Conservation (phyloP, 1,140 invertebrate genomes). For the Drosophila subobscura region DNA sequence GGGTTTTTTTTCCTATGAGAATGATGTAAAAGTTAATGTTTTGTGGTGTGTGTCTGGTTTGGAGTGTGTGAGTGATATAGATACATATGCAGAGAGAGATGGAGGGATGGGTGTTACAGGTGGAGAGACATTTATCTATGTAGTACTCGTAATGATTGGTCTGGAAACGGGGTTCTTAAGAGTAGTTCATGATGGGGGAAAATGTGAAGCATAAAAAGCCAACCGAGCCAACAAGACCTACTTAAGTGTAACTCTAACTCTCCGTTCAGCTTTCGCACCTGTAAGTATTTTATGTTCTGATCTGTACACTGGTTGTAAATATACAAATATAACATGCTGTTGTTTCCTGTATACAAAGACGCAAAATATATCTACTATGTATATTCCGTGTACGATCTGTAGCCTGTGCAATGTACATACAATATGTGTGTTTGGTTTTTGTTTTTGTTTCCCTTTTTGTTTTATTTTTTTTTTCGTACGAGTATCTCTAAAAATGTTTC, state of each 20-base stretch:
- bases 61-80: constrained; percentile 24
- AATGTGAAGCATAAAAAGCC: constrained; percentile 65
- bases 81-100: constrained; percentile 26
- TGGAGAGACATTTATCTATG: neutral
- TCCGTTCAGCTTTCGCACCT: constrained; percentile 8
- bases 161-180: constrained; percentile 21
- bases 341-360: constrained; percentile 68
- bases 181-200: constrained; percentile 18
- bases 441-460: constrained; percentile 34
- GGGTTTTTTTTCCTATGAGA: constrained; percentile 29
- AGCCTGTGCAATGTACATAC: constrained; percentile 43
- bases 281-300: constrained; percentile 18
- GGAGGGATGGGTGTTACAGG: neutral
- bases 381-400: constrained; percentile 55
- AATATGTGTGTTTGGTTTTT: constrained; percentile 34
- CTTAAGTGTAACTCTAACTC: constrained; percentile 30
- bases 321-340: constrained; percentile 70
- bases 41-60: constrained; percentile 24
- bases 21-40: constrained; percentile 33
- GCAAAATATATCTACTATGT: constrained; percentile 67
- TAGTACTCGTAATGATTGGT: constrained; percentile 25
- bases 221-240: constrained; percentile 47
- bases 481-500: constrained; percentile 63
- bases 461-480: constrained; percentile 27
- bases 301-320: constrained; percentile 57